Evolutionary conservation across 1,140 invertebrate genomes (phyloP).

Genomic region (Mamestra configurata): DNA sequence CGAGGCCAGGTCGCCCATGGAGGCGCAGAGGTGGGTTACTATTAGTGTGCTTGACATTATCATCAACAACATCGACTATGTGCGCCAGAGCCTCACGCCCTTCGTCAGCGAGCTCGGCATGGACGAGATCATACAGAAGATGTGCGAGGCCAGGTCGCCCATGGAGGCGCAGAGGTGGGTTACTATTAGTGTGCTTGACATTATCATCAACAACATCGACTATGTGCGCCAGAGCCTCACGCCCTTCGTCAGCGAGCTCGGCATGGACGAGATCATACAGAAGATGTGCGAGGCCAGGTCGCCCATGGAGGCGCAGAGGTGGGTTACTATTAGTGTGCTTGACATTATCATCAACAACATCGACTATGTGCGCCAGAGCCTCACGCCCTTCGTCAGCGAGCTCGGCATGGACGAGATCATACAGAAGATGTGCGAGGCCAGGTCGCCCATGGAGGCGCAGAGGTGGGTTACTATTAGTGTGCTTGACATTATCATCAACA

Average conservation of each 20-base stretch:
- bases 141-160: constrained; percentile 92
- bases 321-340: no score
- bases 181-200: no score
- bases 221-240: constrained; percentile 95
- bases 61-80: constrained; percentile 99
- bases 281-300: constrained; percentile 92
- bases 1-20: constrained; percentile 91
- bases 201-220: constrained; percentile 99
- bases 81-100: constrained; percentile 93
- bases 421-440: constrained; percentile 91
- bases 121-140: constrained; percentile 91
- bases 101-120: constrained; percentile 95
- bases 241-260: constrained; percentile 94
- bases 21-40: constrained; percentile 92
- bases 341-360: constrained; percentile 99
- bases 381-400: constrained; percentile 94
- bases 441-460: constrained; percentile 92
- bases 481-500: no score
- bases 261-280: constrained; percentile 92
- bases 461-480: no score
- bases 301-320: constrained; percentile 92
- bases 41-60: no score
- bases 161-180: constrained; percentile 91
- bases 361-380: constrained; percentile 95
- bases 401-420: constrained; percentile 94